These are phyloP conservation scores for Platycercus adscitus DNA, from an alignment of 2,113 vertebrate genomes.

Conservation along the genomic window DNA sequence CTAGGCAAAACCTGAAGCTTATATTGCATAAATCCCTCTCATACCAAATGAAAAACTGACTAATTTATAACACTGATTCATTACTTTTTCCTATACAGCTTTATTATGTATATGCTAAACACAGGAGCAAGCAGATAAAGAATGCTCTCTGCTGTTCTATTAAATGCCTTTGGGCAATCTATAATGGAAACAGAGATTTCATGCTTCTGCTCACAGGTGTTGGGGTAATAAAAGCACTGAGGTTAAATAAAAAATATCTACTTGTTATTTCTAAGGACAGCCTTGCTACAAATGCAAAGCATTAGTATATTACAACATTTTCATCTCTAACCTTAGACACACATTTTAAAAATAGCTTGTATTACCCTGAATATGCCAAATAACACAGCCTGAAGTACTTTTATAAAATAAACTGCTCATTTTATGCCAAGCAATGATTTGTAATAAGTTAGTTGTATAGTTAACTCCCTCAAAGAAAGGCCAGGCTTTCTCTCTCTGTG, in stretches of 20 bases:
- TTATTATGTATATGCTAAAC: not conserved
- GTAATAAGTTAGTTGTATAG: not conserved
- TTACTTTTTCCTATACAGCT: not conserved
- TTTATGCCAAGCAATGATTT: not conserved
- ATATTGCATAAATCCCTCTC: not conserved
- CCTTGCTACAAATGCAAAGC: not conserved
- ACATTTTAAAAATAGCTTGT: not conserved
- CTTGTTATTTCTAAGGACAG: not conserved
- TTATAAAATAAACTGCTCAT: not conserved
- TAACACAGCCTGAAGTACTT: not conserved
- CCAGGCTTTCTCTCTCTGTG: not conserved
- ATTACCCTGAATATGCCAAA: not conserved
- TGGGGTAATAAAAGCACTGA: not conserved
- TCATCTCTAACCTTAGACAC: not conserved
- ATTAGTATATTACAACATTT: not conserved
- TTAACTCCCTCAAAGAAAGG: not conserved
- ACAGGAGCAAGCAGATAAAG: not conserved
- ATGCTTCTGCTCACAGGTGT: not conserved
- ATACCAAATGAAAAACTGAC: not conserved
- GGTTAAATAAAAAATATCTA: not conserved
- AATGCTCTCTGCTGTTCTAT: not conserved
- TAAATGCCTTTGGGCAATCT: not conserved
- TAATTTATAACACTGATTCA: not conserved
- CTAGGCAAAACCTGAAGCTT: not conserved
- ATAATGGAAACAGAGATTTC: not conserved